phyloP scores from a whole-genome alignment of 2,888 invertebrate genomes.

The Limenitis camilla region DNA sequence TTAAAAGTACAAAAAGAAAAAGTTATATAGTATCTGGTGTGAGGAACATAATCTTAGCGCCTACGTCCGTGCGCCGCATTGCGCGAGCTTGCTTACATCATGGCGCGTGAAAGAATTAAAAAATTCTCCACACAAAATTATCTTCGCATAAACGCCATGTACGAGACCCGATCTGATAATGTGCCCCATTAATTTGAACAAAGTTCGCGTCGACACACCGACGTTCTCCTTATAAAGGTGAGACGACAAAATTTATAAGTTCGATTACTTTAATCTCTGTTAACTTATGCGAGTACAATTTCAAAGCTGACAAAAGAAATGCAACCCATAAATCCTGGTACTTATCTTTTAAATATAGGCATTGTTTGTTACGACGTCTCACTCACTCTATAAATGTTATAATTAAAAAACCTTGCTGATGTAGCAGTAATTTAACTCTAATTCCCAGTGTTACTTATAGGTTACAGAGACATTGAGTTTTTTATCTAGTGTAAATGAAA shows the following conservation, averaged over 20 bases:
- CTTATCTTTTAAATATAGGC: slow-evolving; percentile 69
- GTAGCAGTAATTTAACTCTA: too few species aligned
- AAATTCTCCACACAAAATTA: slow-evolving; percentile 66
- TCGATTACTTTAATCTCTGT: slow-evolving; percentile 75
- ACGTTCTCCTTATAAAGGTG: slow-evolving; percentile 71
- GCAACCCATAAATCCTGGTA: slow-evolving; percentile 68
- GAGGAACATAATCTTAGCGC: slow-evolving; percentile 28
- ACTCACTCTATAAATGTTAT: slow-evolving; percentile 46
- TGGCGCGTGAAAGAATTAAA: slow-evolving; percentile 49
- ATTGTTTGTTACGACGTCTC: slow-evolving; percentile 62
- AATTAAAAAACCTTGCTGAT: too few species aligned
- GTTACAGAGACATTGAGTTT: too few species aligned
- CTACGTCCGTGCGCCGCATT: slow-evolving; percentile 36
- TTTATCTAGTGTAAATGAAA: too few species aligned
- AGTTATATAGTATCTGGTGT: slow-evolving; percentile 15
- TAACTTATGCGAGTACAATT: slow-evolving; percentile 76
- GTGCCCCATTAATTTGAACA: slow-evolving; percentile 72
- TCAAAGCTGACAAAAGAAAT: slow-evolving; percentile 76
- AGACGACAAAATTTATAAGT: slow-evolving; percentile 76
- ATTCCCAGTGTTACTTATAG: too few species aligned
- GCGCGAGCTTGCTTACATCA: slow-evolving; percentile 35
- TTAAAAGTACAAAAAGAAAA: slow-evolving; percentile 9
- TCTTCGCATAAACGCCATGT: slow-evolving; percentile 74
- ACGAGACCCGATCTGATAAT: slow-evolving; percentile 72
- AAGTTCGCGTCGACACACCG: slow-evolving; percentile 71